These are phyloP conservation scores for Phyllotis vaccarum DNA, from an alignment of 2,797 vertebrate genomes.

Conservation along the genomic window DNA sequence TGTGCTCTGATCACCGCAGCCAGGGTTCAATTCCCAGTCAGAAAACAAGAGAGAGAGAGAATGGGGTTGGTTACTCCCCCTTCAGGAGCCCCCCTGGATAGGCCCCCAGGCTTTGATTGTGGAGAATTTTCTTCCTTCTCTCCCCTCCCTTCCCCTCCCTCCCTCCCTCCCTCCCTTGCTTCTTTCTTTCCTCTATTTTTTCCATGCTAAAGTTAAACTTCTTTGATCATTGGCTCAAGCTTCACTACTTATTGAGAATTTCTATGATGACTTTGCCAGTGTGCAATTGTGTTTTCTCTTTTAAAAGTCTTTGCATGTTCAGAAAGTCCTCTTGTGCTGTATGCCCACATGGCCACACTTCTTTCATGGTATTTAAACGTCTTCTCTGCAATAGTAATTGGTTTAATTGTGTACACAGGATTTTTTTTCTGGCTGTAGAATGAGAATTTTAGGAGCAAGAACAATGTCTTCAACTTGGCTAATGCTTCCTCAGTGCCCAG, in stretches of 20 bases:
- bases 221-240: constrained; percentile 37
- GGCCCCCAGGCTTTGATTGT: background rate
- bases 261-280: background rate
- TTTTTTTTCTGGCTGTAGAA: background rate
- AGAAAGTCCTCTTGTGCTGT: background rate
- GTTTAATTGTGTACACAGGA: background rate
- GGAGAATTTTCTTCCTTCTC: background rate
- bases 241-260: constrained; percentile 34
- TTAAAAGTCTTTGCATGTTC: background rate
- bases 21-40: no score
- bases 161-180: background rate
- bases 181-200: background rate
- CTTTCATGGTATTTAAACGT: constrained; percentile 32
- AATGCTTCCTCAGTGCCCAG: background rate
- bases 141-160: no score
- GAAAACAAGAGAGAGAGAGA: no score
- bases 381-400: constrained; percentile 34
- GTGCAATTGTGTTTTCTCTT: background rate
- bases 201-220: background rate
- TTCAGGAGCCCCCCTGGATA: no score
- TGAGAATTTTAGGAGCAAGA: background rate
- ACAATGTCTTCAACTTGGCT: constrained; percentile 16
- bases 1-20: no score
- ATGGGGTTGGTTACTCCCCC: no score
- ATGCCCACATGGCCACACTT: background rate